phyloP scores from a whole-genome alignment of 2,888 invertebrate species.

The Omphaloscelis lunosa region DNA sequence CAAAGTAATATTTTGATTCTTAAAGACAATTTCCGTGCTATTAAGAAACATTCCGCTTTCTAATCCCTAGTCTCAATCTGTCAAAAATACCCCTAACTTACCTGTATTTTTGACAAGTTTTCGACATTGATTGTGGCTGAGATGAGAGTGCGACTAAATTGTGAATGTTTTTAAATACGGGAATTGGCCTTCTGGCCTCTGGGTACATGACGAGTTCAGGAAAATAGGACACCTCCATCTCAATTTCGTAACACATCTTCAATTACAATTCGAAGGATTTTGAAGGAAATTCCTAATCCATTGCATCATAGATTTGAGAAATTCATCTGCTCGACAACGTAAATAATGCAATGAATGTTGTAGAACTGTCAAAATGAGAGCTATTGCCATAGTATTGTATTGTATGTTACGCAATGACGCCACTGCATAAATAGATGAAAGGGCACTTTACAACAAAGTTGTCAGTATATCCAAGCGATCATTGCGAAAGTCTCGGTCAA shows the following conservation, averaged over 20 bases:
- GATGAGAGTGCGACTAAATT: neutral
- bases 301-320: too few relatives aligned
- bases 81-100: neutral
- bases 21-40: neutral
- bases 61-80: neutral
- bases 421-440: neutral
- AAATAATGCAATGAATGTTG: too few relatives aligned
- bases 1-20: neutral
- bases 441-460: neutral
- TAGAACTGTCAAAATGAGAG: too few relatives aligned
- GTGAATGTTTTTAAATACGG: neutral
- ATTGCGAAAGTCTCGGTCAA: constrained; percentile 31
- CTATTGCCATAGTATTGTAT: too few relatives aligned
- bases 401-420: too few relatives aligned
- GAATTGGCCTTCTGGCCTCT: neutral
- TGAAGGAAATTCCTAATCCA: too few relatives aligned
- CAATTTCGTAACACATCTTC: too few relatives aligned
- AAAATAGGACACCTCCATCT: neutral
- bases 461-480: neutral
- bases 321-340: too few relatives aligned
- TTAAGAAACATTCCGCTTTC: neutral
- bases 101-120: neutral
- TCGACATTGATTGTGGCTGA: too few relatives aligned
- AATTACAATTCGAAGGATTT: too few relatives aligned
- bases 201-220: too few relatives aligned